These are phyloP conservation scores for Liasis olivaceus DNA, from an alignment of 2,797 vertebrate species.

Conservation along the genomic window DNA sequence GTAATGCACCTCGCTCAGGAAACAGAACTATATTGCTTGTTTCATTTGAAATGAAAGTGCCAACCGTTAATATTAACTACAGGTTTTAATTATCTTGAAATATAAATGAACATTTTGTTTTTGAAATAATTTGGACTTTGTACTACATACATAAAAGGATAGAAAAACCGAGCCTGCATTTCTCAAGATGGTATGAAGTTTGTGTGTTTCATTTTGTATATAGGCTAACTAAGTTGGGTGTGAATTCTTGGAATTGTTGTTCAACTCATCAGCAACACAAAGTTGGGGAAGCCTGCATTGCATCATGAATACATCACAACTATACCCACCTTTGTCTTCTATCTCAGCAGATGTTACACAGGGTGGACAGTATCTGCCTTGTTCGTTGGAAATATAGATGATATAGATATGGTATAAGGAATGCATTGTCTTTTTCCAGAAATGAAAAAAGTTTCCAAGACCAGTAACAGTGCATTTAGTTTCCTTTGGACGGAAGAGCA, in stretches of 20 bases:
- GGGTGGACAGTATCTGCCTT: neutral
- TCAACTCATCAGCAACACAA: neutral
- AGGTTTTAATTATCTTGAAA: neutral
- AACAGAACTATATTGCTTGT: neutral
- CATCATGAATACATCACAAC: neutral
- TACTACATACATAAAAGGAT: neutral
- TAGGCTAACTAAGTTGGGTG: neutral
- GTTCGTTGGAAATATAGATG: neutral
- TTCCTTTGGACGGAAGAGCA: neutral
- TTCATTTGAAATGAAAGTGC: neutral
- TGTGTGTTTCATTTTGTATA: neutral
- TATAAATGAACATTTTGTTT: neutral
- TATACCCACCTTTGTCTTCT: neutral
- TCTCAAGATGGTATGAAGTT: neutral
- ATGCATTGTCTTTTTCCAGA: neutral
- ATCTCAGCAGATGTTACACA: neutral
- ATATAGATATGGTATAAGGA: neutral
- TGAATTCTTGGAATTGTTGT: neutral
- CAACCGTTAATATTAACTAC: conserved; percentile 11
- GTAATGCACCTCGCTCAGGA: neutral
- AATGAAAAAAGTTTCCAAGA: neutral
- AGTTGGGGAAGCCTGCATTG: neutral
- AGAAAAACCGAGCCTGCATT: too few species aligned
- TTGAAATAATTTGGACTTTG: neutral
- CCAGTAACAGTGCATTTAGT: neutral